phyloP scores from a whole-genome alignment of 2,113 vertebrate genomes.

The Nothoprocta pentlandii region DNA sequence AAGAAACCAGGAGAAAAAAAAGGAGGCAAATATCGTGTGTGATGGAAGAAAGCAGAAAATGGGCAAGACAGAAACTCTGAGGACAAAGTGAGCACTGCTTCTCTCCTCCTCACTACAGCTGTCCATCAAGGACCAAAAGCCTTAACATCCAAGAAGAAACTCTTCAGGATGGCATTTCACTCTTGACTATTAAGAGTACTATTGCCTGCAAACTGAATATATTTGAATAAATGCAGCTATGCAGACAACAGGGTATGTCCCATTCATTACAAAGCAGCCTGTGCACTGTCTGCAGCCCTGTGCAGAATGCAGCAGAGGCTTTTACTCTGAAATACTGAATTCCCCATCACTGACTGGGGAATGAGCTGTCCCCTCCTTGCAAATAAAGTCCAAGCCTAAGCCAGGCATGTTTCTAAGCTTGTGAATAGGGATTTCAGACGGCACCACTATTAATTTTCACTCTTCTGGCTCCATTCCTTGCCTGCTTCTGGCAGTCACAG shows the following conservation, averaged over 20 bases:
- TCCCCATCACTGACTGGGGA: neutral
- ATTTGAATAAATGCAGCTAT: neutral
- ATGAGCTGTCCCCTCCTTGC: neutral
- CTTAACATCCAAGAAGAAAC: neutral
- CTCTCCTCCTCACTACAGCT: neutral
- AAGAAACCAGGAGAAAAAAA: neutral
- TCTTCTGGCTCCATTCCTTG: slow-evolving; percentile 60
- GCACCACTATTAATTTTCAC: slow-evolving; percentile 54
- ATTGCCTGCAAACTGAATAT: neutral
- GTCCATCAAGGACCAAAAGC: neutral
- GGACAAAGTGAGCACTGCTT: neutral
- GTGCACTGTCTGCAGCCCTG: neutral
- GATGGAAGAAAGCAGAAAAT: neutral
- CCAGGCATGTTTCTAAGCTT: slow-evolving; percentile 30
- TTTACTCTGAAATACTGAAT: slow-evolving; percentile 5
- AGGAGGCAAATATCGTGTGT: neutral
- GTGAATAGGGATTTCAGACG: slow-evolving; percentile 36
- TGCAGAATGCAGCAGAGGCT: neutral
- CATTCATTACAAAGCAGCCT: neutral
- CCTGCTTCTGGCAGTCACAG: slow-evolving; percentile 63
- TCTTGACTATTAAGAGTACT: neutral
- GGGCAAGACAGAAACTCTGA: neutral
- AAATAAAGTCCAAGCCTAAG: slow-evolving; percentile 14
- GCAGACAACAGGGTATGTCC: neutral
- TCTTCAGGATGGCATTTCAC: neutral